Evolutionary conservation across 2,888 invertebrate species (phyloP).

Genomic region (Morpho achilles): DNA sequence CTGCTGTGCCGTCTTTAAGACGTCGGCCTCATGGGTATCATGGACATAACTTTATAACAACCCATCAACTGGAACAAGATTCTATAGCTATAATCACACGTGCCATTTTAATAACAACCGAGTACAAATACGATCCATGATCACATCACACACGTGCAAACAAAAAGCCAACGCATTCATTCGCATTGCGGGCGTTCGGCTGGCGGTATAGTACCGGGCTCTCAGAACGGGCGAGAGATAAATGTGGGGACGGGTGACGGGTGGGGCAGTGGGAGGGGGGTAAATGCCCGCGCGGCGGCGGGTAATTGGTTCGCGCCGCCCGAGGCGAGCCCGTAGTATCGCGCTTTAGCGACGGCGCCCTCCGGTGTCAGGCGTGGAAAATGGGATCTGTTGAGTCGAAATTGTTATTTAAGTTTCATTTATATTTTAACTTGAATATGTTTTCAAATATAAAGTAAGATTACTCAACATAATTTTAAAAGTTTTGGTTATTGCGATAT

Average conservation of each 20-base stretch:
- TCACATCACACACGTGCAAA: slow-evolving; percentile 35
- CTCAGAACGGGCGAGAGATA: slow-evolving; percentile 60
- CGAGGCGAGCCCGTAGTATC: slow-evolving; percentile 78
- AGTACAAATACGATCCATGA: slow-evolving; percentile 20
- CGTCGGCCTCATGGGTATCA: too few relatives aligned
- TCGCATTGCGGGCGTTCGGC: slow-evolving; percentile 66
- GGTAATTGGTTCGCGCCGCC: slow-evolving; percentile 80
- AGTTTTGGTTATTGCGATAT: too few relatives aligned
- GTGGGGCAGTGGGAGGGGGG: slow-evolving; percentile 42
- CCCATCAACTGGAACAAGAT: slow-evolving; percentile 5
- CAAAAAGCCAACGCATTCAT: slow-evolving; percentile 56
- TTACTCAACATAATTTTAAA: too few relatives aligned
- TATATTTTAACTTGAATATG: slow-evolving; percentile 18
- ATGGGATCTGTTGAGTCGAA: slow-evolving; percentile 44
- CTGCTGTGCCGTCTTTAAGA: too few relatives aligned
- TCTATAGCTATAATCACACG: slow-evolving; percentile 8
- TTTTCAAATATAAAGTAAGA: background rate
- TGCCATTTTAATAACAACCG: slow-evolving; percentile 6
- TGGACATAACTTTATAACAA: background rate
- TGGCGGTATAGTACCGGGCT: slow-evolving; percentile 69
- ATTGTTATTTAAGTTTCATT: slow-evolving; percentile 31
- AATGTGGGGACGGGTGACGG: slow-evolving; percentile 37
- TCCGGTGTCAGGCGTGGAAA: slow-evolving; percentile 69
- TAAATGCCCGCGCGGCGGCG: slow-evolving; percentile 74
- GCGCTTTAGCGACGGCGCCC: slow-evolving; percentile 79